Conservation (phyloP, 2,113 vertebrate genomes). For the Furnarius figulus region DNA sequence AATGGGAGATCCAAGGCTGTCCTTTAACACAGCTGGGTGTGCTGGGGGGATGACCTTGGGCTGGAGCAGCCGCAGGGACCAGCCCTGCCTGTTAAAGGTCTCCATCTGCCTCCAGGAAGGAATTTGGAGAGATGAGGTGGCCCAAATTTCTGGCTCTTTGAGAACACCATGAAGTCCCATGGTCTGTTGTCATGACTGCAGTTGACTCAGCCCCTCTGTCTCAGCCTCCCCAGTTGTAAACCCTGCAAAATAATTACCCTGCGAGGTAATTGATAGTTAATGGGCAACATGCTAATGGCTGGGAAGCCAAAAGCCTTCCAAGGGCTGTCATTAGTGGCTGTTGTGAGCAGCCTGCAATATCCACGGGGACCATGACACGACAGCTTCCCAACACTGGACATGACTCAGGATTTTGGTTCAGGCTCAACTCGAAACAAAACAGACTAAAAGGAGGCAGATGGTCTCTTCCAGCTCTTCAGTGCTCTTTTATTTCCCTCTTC, state of each 20-base stretch:
- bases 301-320: not conserved
- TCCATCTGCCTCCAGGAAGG: not conserved
- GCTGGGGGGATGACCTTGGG: not conserved
- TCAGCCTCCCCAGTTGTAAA: not conserved
- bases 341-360: not conserved
- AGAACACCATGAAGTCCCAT: not conserved
- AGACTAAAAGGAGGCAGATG: constrained; percentile 9
- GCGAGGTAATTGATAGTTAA: constrained; percentile 6
- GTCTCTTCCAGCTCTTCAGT: not conserved
- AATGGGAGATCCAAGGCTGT: not conserved
- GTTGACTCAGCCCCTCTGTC: not conserved
- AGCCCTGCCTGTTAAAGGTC: not conserved
- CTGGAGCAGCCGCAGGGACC: not conserved
- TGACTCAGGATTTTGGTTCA: not conserved
- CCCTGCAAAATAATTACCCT: not conserved
- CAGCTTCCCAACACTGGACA: not conserved
- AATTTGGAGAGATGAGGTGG: not conserved
- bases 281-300: not conserved
- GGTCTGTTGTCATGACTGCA: not conserved
- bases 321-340: constrained; percentile 5
- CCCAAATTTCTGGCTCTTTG: not conserved
- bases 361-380: not conserved
- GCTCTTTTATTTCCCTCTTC: not conserved
- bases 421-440: not conserved
- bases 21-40: not conserved